Evolutionary conservation across 2,888 invertebrate genomes (phyloP).

Genomic region (Agrochola lychnidis): DNA sequence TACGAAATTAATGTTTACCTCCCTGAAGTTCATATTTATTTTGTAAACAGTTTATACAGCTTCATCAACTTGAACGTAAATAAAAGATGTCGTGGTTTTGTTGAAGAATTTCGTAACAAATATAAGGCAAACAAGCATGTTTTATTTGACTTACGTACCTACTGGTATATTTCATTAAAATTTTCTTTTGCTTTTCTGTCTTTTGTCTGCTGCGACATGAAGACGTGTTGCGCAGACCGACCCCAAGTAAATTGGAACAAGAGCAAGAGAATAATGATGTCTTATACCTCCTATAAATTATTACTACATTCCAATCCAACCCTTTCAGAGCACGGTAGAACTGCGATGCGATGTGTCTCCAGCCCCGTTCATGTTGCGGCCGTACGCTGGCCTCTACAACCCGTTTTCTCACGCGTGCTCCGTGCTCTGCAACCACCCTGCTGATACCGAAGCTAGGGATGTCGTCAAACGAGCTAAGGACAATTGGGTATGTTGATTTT

Average conservation of each 20-base stretch:
- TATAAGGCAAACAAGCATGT: background rate
- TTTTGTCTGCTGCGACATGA: background rate
- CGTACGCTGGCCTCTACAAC: conserved; percentile 95
- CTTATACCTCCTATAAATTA: too few relatives aligned
- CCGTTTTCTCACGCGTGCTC: conserved; percentile 95
- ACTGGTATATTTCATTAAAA: background rate
- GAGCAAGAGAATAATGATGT: background rate
- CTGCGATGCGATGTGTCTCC: conserved; percentile 92
- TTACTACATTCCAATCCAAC: background rate
- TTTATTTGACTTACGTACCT: background rate
- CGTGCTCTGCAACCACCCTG: conserved; percentile 96
- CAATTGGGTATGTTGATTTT: conserved; percentile 89
- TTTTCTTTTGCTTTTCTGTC: background rate
- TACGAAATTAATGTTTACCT: conserved; percentile 14
- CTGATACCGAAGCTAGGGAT: conserved; percentile 93
- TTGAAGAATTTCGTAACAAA: conserved; percentile 4
- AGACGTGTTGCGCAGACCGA: background rate
- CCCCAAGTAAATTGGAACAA: background rate
- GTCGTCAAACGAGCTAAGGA: conserved; percentile 93
- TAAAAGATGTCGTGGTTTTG: background rate
- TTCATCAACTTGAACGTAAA: conserved; percentile 13
- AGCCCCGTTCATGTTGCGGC: conserved; percentile 94
- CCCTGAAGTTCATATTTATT: conserved; percentile 12
- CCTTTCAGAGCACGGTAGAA: conserved; percentile 80
- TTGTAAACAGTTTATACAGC: conserved; percentile 12